Evolutionary conservation across 2,113 vertebrate genomes (phyloP).

Genomic region (Ptilorrhoa leucosticta): DNA sequence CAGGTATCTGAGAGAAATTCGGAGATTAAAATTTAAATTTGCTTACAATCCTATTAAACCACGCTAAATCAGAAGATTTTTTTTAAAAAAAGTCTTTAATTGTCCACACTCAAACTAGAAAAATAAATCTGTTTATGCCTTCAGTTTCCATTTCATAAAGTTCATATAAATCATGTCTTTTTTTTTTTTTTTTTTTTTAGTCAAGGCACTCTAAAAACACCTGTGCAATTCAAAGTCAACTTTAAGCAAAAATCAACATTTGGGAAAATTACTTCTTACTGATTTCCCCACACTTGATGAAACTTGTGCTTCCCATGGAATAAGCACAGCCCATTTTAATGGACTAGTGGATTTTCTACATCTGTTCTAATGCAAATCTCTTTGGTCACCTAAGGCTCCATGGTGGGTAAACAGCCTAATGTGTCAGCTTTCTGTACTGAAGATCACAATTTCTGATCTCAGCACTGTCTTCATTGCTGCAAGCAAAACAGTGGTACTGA

Average conservation of each 20-base stretch:
- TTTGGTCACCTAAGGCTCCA: conserved; percentile 53
- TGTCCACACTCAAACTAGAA: conserved; percentile 59
- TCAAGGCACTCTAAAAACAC: conserved; percentile 72
- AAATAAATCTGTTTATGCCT: conserved; percentile 61
- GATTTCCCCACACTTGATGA: conserved; percentile 47
- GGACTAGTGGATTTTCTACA: conserved; percentile 34
- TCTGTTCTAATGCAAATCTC: conserved; percentile 42
- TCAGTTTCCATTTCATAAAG: conserved; percentile 59
- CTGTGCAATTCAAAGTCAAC: conserved; percentile 74
- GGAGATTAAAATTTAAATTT: conserved; percentile 59
- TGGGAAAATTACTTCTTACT: conserved; percentile 9
- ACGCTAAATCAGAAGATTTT: conserved; percentile 52
- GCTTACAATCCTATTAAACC: conserved; percentile 52
- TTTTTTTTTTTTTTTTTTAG: background rate
- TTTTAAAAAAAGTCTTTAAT: conserved; percentile 39
- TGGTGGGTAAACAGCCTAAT: conserved; percentile 26
- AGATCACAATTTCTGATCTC: conserved; percentile 42
- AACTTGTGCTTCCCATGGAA: conserved; percentile 40
- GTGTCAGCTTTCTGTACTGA: conserved; percentile 37
- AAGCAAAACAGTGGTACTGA: conserved; percentile 21
- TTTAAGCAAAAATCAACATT: conserved; percentile 68
- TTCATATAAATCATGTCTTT: conserved; percentile 38
- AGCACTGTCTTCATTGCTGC: conserved; percentile 36
- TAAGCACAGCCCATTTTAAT: conserved; percentile 29
- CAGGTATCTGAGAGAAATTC: conserved; percentile 38